Conservation (phyloP, 2,797 vertebrate genomes). For the Pelochelys cantorii region DNA sequence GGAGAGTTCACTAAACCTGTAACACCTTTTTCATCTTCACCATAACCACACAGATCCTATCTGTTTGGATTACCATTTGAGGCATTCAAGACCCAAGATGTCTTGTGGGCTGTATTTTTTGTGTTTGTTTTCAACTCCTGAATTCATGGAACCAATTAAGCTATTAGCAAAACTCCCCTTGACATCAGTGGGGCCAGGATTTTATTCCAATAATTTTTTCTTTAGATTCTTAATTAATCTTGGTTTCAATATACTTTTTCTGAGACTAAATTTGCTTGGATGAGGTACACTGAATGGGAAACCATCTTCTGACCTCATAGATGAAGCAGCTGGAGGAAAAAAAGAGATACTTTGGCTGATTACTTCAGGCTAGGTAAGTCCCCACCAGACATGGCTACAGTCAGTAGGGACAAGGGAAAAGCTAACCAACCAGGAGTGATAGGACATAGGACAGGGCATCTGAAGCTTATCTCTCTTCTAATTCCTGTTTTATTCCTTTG, state of each 20-base stretch:
- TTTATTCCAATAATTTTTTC: background rate
- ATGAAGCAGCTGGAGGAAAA: background rate
- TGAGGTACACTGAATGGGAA: background rate
- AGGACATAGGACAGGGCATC: background rate
- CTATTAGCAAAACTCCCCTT: background rate
- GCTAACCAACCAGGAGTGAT: background rate
- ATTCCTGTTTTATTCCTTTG: background rate
- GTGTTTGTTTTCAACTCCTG: background rate
- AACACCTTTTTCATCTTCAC: background rate
- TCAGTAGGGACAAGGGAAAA: background rate
- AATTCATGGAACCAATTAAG: background rate
- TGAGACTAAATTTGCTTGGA: background rate
- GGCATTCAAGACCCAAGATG: background rate
- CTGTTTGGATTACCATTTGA: accelerated
- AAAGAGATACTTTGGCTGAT: background rate
- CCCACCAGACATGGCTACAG: background rate
- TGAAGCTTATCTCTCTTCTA: background rate
- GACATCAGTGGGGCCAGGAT: background rate
- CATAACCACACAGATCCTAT: background rate
- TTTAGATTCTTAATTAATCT: background rate
- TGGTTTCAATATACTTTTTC: background rate
- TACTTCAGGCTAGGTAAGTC: background rate
- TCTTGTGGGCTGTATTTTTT: background rate
- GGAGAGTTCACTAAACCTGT: background rate
- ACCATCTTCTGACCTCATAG: background rate